A percentile compares a stretch with the other conserved stretches of the same genome.
These are phyloP conservation scores for Plagodis pulveraria DNA, from an alignment of 2,888 invertebrate species.

Conservation along the genomic window DNA sequence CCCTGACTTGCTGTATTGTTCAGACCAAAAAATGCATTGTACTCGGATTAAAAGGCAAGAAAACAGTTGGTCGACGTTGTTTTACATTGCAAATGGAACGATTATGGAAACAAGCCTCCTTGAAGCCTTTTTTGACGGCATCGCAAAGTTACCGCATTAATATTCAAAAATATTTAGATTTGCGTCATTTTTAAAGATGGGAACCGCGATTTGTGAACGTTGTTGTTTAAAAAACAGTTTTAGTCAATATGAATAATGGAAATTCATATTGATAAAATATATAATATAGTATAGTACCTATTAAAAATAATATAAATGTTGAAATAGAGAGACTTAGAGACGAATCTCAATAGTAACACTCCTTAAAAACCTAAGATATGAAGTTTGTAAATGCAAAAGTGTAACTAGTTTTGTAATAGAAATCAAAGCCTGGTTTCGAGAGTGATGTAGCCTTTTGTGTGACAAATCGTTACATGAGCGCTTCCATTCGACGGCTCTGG, in stretches of 20 bases:
- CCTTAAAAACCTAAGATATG: too few relatives aligned
- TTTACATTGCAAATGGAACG: conserved; percentile 82
- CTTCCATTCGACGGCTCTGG: conserved; percentile 46
- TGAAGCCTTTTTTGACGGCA: conserved; percentile 73
- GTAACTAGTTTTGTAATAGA: not conserved
- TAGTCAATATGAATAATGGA: too few relatives aligned
- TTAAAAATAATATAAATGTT: too few relatives aligned
- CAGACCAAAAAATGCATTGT: conserved; percentile 42
- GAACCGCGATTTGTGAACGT: too few relatives aligned
- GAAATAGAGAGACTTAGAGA: too few relatives aligned
- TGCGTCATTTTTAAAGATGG: conserved; percentile 18
- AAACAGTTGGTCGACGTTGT: conserved; percentile 64
- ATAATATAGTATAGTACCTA: too few relatives aligned
- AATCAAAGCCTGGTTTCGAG: not conserved
- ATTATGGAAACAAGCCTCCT: conserved; percentile 79
- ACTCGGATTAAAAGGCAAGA: conserved; percentile 61
- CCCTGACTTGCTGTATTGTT: conserved; percentile 45
- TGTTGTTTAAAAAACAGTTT: too few relatives aligned
- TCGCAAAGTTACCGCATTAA: conserved; percentile 57
- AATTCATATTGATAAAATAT: too few relatives aligned
- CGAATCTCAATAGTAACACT: too few relatives aligned
- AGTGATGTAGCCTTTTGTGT: conserved; percentile 2
- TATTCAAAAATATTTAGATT: conserved; percentile 73
- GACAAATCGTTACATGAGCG: conserved; percentile 45
- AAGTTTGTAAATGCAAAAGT: too few relatives aligned